phyloP scores from a whole-genome alignment of 2,888 invertebrate species.

The Drosophila histrio region DNA sequence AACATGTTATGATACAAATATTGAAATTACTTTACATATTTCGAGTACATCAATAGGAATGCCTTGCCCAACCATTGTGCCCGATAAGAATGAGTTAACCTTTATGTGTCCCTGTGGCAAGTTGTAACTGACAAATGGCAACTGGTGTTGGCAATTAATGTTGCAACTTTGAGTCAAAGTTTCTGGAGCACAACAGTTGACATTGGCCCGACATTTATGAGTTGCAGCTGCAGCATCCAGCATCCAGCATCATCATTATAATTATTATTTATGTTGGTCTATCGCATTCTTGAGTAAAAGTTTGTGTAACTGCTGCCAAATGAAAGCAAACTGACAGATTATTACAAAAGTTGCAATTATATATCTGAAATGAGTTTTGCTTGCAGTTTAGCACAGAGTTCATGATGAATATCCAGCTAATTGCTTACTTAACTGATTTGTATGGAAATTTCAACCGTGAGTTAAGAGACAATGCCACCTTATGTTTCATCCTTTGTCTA shows the following conservation, averaged over 20 bases:
- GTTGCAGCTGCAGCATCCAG: neutral
- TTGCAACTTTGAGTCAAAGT: conserved; percentile 3
- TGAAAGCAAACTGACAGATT: conserved; percentile 25
- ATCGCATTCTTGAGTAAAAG: conserved; percentile 7
- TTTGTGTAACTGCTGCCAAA: conserved; percentile 14
- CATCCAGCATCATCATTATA: neutral
- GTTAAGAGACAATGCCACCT: neutral
- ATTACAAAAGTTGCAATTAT: conserved; percentile 37
- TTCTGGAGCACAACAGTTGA: conserved; percentile 8
- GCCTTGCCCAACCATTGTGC: no score
- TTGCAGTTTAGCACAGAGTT: neutral
- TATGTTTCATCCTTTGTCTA: neutral
- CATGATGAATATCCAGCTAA: neutral
- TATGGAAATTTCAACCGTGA: neutral
- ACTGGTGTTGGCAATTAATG: conserved; percentile 25
- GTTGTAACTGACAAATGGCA: conserved; percentile 2
- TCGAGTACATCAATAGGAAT: no score
- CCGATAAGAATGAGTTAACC: no score
- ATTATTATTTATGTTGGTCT: conserved; percentile 33
- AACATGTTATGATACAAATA: no score
- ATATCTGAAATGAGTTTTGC: neutral
- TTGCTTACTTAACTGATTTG: neutral
- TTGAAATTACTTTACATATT: no score
- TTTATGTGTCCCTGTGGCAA: neutral
- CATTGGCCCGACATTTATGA: conserved; percentile 35